Percentiles rank a stretch among this genome's conserved stretches.
phyloP scores from a whole-genome alignment of 2,888 invertebrate species.

The Ichneumoninae sp. region DNA sequence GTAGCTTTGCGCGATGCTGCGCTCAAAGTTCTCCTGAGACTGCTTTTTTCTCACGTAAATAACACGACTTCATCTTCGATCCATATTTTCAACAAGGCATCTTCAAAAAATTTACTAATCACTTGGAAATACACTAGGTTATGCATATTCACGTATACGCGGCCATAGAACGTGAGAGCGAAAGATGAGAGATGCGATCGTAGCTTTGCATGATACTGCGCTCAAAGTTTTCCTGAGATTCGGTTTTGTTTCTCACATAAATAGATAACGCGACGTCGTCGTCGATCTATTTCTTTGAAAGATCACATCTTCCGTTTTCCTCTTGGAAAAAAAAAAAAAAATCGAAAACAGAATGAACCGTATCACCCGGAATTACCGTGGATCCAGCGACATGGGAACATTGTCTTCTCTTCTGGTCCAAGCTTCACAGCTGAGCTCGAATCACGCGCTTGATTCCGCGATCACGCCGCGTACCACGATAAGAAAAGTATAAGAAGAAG shows the following conservation, averaged over 20 bases:
- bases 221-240: background rate
- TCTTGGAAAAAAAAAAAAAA: background rate
- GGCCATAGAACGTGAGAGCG: slow-evolving; percentile 15
- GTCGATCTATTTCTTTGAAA: too few species aligned
- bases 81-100: background rate
- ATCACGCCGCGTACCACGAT: slow-evolving; percentile 32
- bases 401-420: slow-evolving; percentile 59
- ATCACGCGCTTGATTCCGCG: slow-evolving; percentile 46
- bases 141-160: slow-evolving; percentile 11
- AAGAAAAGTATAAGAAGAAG: slow-evolving; percentile 60
- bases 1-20: slow-evolving; percentile 6
- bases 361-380: background rate
- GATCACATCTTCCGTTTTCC: too few species aligned
- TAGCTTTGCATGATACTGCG: slow-evolving; percentile 11
- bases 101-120: slow-evolving; percentile 70
- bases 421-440: slow-evolving; percentile 53
- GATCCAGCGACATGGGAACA: background rate
- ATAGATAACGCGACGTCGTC: background rate
- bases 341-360: background rate
- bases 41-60: background rate
- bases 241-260: background rate
- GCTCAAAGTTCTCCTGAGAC: background rate
- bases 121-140: slow-evolving; percentile 66
- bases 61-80: too few species aligned
- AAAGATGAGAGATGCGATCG: background rate